Conservation (phyloP, 2,113 vertebrate genomes). For the Columba janthina region DNA sequence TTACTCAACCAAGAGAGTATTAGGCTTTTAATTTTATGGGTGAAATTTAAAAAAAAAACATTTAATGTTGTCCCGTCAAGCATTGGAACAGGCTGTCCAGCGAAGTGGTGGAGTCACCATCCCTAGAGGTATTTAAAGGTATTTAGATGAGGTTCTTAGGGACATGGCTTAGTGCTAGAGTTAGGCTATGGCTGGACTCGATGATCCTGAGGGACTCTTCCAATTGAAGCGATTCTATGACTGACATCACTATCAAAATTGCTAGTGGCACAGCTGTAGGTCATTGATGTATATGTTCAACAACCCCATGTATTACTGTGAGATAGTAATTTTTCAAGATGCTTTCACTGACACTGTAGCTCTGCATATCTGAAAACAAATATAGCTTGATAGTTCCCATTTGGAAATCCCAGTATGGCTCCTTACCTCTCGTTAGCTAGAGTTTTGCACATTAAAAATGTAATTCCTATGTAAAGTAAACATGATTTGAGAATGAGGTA, state of each 20-base stretch:
- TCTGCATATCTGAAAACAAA: background rate
- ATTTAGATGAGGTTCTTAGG: no score
- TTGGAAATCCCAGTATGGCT: constrained; percentile 21
- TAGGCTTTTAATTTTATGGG: background rate
- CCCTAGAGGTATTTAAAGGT: no score
- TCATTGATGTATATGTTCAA: background rate
- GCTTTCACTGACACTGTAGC: background rate
- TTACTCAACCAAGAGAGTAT: background rate
- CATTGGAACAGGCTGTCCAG: no score
- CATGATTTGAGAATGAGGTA: constrained; percentile 20
- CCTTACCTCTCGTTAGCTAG: background rate
- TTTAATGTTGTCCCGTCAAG: background rate
- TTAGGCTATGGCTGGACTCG: no score
- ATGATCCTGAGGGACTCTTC: no score
- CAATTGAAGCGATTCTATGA: no score
- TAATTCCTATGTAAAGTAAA: constrained; percentile 31
- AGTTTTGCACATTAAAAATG: constrained; percentile 13
- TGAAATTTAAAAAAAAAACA: background rate
- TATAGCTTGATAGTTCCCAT: background rate
- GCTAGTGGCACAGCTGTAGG: background rate
- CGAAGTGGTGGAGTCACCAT: no score
- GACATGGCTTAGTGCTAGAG: no score
- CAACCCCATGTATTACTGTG: background rate
- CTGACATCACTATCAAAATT: background rate
- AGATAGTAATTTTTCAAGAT: background rate